A percentile compares a stretch with the other conserved stretches of the same genome.
phyloP scores from a whole-genome alignment of 1,140 invertebrate genomes.

The Zaprionus vittiger region DNA sequence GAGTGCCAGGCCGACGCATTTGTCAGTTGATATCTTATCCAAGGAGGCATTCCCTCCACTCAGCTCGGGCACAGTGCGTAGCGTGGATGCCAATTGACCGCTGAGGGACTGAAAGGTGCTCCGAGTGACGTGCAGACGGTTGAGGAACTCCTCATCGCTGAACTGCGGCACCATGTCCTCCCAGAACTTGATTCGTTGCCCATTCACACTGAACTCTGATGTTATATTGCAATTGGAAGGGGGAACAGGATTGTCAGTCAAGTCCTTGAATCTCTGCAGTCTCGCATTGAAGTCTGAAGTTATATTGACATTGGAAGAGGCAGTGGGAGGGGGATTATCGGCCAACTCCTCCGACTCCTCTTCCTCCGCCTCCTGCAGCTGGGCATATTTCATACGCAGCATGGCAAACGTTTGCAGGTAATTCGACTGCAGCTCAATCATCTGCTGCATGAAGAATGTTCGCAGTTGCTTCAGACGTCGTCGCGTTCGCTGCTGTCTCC shows the following conservation, averaged over 20 bases:
- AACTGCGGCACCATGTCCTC: conserved; percentile 37
- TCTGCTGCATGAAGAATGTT: conserved; percentile 63
- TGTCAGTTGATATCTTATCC: conserved; percentile 45
- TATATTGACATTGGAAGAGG: not conserved
- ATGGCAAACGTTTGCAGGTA: conserved; percentile 64
- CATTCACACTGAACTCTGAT: not conserved
- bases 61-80: conserved; percentile 43
- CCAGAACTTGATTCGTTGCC: conserved; percentile 36
- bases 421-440: conserved; percentile 62
- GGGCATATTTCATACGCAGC: conserved; percentile 57
- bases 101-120: conserved; percentile 64
- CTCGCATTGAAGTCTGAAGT: not conserved
- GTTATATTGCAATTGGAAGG: not conserved
- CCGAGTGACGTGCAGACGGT: conserved; percentile 63
- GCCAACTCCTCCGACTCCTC: not conserved
- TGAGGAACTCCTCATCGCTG: conserved; percentile 63
- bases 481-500: conserved; percentile 50
- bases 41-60: not conserved
- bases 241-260: not conserved
- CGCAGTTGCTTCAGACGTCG: conserved; percentile 49
- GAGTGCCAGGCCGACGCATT: conserved; percentile 66
- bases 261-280: not conserved
- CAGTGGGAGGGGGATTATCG: not conserved
- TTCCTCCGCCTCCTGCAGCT: conserved; percentile 14
- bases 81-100: conserved; percentile 50